Percentiles rank a stretch among this genome's conserved stretches.
Conservation (phyloP, 2,888 invertebrate species). For the Caenorhabditis virilis region DNA sequence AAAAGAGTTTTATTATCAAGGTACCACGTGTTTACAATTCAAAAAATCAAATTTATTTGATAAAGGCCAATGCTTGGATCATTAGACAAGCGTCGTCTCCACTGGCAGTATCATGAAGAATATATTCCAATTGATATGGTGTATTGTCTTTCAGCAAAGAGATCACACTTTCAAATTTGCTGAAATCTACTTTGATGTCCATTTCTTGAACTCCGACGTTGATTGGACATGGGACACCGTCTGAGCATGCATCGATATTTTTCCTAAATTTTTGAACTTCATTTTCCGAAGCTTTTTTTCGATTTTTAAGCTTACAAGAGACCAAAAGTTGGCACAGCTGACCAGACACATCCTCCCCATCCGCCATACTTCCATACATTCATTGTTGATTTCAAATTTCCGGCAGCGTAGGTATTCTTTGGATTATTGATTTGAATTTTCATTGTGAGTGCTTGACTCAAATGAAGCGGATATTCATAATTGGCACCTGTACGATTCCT, state of each 20-base stretch:
- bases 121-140: slow-evolving; percentile 43
- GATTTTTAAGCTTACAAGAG: no score
- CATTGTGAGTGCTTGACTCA: slow-evolving; percentile 47
- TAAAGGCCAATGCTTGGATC: slow-evolving; percentile 48
- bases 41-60: no score
- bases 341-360: slow-evolving; percentile 53
- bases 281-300: no score
- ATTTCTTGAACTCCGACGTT: slow-evolving; percentile 23
- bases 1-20: no score
- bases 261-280: slow-evolving; percentile 21
- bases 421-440: slow-evolving; percentile 47
- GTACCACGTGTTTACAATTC: no score
- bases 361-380: slow-evolving; percentile 56
- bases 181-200: slow-evolving; percentile 38
- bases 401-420: slow-evolving; percentile 32
- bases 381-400: slow-evolving; percentile 48
- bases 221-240: slow-evolving; percentile 48
- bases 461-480: slow-evolving; percentile 58
- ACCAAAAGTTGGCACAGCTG: slow-evolving; percentile 51
- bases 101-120: slow-evolving; percentile 32
- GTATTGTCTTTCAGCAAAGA: slow-evolving; percentile 37
- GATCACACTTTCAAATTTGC: slow-evolving; percentile 37
- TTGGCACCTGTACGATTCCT: no score
- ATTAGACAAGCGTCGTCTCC: slow-evolving; percentile 39
- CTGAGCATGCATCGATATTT: slow-evolving; percentile 32